Evolutionary conservation across 2,888 invertebrate species (phyloP), one percentile per base, ranked within the genome.

Genomic region (Acleris sparsana): DNA sequence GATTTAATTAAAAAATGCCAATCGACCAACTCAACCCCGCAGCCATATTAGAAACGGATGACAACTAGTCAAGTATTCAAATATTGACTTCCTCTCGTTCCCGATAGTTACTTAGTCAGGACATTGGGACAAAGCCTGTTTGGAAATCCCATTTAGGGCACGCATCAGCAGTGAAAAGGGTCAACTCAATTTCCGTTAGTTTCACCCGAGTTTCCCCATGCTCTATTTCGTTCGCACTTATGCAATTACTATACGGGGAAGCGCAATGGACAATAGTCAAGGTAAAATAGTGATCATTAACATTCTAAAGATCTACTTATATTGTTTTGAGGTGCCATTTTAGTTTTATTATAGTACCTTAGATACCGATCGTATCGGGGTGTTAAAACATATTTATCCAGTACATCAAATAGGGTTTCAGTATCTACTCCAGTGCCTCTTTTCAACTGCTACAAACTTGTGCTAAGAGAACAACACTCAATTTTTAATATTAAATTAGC

Each of bases 121-220:
- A 56, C 60, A 61, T 33, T 51, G 29, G 29, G 65, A 46, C 43
- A 67, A 49, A 67, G 58, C 67, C 67, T 61, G 62, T 63, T 60
- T 56, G 57, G 56, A 67, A 69, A 63, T 51, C 67, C 67, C 52
- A 67, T 66, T 69, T 56, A 65, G 55, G 53, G 18, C 44, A 51
- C 44, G 70, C 73, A 56, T 74, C 70, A 71, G 72, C 73, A 80
- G 79, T 84, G 83, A 86, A 80, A 82, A 84, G 85, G 86, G 85
- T 86, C 80, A 70, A 72, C 75, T 77, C 82, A 85, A 85, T 86
- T 85, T 86, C 84, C 84, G 82, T 70, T 71, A 70, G 67, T 72
- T 74, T 74, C 73, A 69, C 72, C 69, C 69, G 70, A 69, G 68
- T 70, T 73, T 67, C 73, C 39, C 70, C 71, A 67, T 69, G 62